phyloP scores from a whole-genome alignment of 2,888 invertebrate species.

The Andrena dorsata region DNA sequence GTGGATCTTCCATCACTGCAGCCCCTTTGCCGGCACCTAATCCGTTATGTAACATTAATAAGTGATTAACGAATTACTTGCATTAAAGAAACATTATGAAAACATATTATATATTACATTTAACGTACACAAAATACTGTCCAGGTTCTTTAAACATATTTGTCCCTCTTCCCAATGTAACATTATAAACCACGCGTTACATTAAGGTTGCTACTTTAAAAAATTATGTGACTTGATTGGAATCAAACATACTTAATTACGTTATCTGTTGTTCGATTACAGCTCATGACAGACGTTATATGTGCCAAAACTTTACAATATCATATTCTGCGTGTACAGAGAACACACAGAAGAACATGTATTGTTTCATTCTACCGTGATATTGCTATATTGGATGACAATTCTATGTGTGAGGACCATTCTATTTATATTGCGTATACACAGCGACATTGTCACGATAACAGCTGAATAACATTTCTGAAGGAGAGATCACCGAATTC shows the following conservation, averaged over 20 bases:
- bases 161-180: neutral
- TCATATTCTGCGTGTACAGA: neutral
- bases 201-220: neutral
- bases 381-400: constrained; percentile 2
- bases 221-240: neutral
- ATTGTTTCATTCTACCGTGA: neutral
- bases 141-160: constrained; percentile 27
- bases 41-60: constrained; percentile 10
- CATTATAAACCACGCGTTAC: constrained; percentile 2
- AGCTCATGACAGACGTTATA: neutral
- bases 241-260: neutral
- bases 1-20: constrained; percentile 83
- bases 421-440: constrained; percentile 19
- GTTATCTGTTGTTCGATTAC: constrained; percentile 2
- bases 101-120: constrained; percentile 14
- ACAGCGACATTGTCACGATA: neutral
- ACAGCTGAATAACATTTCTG: constrained; percentile 38
- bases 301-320: neutral
- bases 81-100: neutral
- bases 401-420: constrained; percentile 17
- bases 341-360: neutral
- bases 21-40: constrained; percentile 78
- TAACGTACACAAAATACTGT: constrained; percentile 25
- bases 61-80: neutral
- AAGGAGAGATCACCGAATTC: neutral